phyloP scores from a whole-genome alignment of 2,113 vertebrate species.

The Heliornis fulica region DNA sequence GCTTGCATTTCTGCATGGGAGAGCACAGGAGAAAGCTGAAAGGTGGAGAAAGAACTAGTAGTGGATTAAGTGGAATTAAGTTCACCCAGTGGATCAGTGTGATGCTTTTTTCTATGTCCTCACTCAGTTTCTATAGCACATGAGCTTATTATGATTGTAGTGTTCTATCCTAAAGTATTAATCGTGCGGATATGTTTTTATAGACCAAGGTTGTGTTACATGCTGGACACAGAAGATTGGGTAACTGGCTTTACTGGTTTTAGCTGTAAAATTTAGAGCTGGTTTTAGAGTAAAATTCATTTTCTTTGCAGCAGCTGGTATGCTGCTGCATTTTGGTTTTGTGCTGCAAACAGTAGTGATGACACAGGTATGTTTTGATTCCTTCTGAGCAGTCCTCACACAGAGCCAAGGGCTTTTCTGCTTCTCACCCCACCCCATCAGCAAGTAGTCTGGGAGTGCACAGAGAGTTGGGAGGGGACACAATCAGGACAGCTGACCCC shows the following conservation, averaged over 20 bases:
- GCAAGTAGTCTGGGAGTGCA: too few relatives aligned
- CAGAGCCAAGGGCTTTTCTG: not conserved
- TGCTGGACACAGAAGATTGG: not conserved
- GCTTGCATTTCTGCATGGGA: not conserved
- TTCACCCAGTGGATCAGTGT: not conserved
- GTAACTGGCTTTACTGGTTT: not conserved
- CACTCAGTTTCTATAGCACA: not conserved
- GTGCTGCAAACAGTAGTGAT: not conserved
- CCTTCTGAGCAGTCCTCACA: not conserved
- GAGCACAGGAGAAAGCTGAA: not conserved
- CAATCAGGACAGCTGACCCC: not conserved
- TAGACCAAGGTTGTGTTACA: not conserved
- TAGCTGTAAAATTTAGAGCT: too few relatives aligned
- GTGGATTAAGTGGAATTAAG: not conserved
- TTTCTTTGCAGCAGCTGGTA: not conserved
- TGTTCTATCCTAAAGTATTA: not conserved
- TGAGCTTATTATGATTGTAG: not conserved
- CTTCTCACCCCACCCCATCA: accelerated
- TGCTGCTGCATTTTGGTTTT: not conserved
- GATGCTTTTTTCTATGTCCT: not conserved
- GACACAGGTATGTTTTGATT: not conserved
- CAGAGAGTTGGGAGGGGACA: not conserved
- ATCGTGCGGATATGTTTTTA: not conserved
- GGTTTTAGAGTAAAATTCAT: not conserved
- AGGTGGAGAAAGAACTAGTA: not conserved